Base-by-base conservation (phyloP, 92 coral and sea anemone species). In the Actinernus sp. region DNA sequence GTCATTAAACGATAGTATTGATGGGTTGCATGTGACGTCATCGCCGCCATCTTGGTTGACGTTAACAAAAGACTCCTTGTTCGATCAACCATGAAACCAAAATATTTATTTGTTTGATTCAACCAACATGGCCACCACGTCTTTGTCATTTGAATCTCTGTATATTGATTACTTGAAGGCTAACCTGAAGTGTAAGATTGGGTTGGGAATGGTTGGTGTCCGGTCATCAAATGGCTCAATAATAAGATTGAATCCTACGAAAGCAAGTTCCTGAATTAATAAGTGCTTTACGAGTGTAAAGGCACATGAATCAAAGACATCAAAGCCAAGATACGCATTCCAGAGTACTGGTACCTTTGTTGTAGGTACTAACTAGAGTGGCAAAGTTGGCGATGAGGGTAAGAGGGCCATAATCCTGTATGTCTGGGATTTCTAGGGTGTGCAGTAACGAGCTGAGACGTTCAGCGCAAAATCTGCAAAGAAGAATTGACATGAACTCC, bases 191-290 rank as follows among this genome's bases (percentile, higher is more conserved):
- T 92, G 97, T 29, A 94, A 89, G 7, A 94, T 84, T 0, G 98
- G 98, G 56, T 94, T 94, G n/a, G 98, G 95, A 51, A 94, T 94
- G 19, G 98, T 94, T 56, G 98, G 98, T 10, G 98, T 94, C 36
- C 98, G 76, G 74, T 94, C 98, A 68, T 94, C 98, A 75, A 94
- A 94, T 1, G 98, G 98, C 44, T 94, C 98, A 31, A 94, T 91
- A 16, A 94, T 94, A 26, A 94, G 74, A 34, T 83, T 78, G 31
- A 94, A 93, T 25, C 98, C 98, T 93, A 65, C n/a, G 41, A 67
- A 41, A 12, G 2, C 48, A 13, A 47, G n/a, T n/a, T n/a, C n/a
- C n/a, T n/a, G n/a, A n/a, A n/a, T n/a, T n/a, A n/a, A n/a, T n/a
- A n/a, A n/a, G n/a, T n/a, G n/a, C n/a, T n/a, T n/a, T n/a, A n/a